Percentiles rank a stretch among this genome's conserved stretches.
These are phyloP conservation scores for Mormyrus proboscirostris DNA, from an alignment of 2,797 vertebrate species.

Conservation along the genomic window DNA sequence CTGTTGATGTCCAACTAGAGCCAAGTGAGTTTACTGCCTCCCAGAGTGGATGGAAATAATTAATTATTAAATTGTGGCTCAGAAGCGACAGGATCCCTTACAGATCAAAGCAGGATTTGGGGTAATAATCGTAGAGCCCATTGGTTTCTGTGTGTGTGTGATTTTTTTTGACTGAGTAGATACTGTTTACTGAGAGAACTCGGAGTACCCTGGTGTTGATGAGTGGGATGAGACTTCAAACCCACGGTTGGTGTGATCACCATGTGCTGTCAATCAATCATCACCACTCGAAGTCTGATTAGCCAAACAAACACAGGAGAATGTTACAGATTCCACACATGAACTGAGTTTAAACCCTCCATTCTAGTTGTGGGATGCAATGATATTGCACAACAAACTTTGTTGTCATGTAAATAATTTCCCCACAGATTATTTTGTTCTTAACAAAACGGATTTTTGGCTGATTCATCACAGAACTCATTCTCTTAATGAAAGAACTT, in stretches of 20 bases:
- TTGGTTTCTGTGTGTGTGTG: background rate
- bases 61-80: background rate
- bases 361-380: background rate
- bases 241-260: background rate
- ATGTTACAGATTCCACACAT: background rate
- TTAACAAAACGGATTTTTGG: background rate
- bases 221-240: slow-evolving; percentile 1
- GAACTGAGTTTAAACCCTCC: background rate
- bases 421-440: background rate
- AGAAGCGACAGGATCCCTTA: background rate
- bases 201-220: background rate
- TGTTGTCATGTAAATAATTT: background rate
- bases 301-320: background rate
- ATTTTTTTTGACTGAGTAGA: background rate
- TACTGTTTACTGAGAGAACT: background rate
- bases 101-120: background rate
- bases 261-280: background rate
- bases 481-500: background rate
- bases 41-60: background rate
- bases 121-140: background rate
- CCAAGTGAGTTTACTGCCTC: background rate
- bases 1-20: background rate
- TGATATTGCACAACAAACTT: background rate
- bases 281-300: background rate
- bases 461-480: background rate